Base-by-base conservation (phyloP, 1,140 invertebrate genomes). In the Ostrea edulis region DNA sequence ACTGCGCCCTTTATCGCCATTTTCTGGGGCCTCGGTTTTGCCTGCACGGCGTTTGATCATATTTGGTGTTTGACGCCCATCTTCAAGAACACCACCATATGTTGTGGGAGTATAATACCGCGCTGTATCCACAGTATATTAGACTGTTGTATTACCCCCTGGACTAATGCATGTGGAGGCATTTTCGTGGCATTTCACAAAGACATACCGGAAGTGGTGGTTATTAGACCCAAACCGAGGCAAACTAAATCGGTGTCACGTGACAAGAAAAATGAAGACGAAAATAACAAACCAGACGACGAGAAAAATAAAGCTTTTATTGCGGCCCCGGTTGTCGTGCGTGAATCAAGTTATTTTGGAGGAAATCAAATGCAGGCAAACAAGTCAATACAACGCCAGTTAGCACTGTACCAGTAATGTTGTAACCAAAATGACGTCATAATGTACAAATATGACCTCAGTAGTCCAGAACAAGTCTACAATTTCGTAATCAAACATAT, bases 181-280 rank as follows among this genome's bases (percentile, higher is more conserved):
- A 77, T 77, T 14, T 77, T 77, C 17, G 68, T 77, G 14, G 68
- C 29, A 2, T 77, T 77, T 77, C 68, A 77, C 25, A 77, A 25
- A 25, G 68, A 77, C 14, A 25, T 11, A 35, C 68, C 68, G 9
- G 25, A 25, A 35, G 29, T 25, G 4, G 25, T 35, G 68, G 29
- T 14, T 12, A 25, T 77, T 29, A 22, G 25, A 8, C 68, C 68
- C 68, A 77, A 77, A 77, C 9, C 68, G 11, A 25, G 68, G 68
- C 68, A 35, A 35, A 77, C 68, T 14, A 77, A 77, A 35, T 12
- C 17, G 29, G 22, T 25, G 5, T 77, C 68, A 77, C 68, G 68
- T 77, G 68, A 77, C 8, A 25, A 77, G 68, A 77, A 77, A 35
- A 77, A 77, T 14, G 25, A 77, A 35, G 29, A 77, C 29, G 25